Percentiles rank a stretch among this genome's conserved stretches.
Evolutionary conservation across 2,113 vertebrate genomes (phyloP).

Genomic region (Pseudopipra pipra): DNA sequence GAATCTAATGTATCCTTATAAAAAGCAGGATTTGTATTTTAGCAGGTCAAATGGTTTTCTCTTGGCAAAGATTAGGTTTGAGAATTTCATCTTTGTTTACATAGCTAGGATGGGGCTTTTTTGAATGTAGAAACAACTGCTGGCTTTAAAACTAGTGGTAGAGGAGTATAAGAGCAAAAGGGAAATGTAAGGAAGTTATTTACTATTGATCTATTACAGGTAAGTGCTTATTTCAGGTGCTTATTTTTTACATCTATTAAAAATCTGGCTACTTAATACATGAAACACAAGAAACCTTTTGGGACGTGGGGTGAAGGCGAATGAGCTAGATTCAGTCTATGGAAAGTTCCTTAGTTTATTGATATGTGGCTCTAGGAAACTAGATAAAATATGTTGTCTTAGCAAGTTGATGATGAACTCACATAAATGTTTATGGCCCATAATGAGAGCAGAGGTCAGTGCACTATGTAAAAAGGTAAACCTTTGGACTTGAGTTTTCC

Average conservation of each 20-base stretch:
- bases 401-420: conserved; percentile 27
- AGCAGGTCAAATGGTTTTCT: not conserved
- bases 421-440: conserved; percentile 47
- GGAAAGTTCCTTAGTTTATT: not conserved
- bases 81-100: not conserved
- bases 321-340: not conserved
- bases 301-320: not conserved
- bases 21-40: not conserved
- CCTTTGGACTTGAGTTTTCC: conserved; percentile 27
- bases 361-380: not conserved
- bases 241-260: not conserved
- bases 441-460: conserved; percentile 21
- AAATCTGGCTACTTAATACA: not conserved
- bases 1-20: not conserved
- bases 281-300: not conserved
- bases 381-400: conserved; percentile 41
- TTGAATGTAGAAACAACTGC: not conserved
- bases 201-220: not conserved
- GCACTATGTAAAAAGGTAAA: not conserved
- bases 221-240: not conserved
- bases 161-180: not conserved
- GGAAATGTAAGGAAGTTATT: not conserved
- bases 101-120: not conserved
- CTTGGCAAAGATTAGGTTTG: not conserved
- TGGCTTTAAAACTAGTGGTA: not conserved